A percentile compares a stretch with the other conserved stretches of the same genome.
Evolutionary conservation across 2,888 invertebrate genomes (phyloP).

Genomic region (Geophilus truncorum): DNA sequence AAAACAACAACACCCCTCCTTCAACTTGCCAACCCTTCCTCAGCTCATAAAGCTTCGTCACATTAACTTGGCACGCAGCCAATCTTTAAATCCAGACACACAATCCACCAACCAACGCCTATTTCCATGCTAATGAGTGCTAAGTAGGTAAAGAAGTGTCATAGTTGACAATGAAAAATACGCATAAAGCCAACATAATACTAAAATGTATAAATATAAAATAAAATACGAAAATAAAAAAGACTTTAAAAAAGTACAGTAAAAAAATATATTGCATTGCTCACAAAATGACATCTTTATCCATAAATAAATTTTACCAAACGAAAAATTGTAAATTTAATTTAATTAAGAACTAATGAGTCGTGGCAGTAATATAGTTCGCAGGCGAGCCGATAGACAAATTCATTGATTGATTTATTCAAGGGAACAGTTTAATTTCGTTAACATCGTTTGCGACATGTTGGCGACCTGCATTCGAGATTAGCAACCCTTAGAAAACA

Average conservation of each 20-base stretch:
- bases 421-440: not conserved
- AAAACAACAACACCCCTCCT: not conserved
- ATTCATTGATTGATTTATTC: not conserved
- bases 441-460: not conserved
- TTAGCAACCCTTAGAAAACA: not conserved
- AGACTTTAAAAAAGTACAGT: not conserved
- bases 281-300: too few relatives aligned
- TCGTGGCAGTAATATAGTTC: too few relatives aligned
- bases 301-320: too few relatives aligned
- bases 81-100: not conserved
- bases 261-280: too few relatives aligned
- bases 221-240: not conserved
- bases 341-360: too few relatives aligned
- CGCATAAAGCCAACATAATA: not conserved
- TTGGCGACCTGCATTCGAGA: not conserved
- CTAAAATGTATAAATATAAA: not conserved
- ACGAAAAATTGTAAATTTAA: too few relatives aligned
- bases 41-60: not conserved
- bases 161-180: not conserved
- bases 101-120: not conserved
- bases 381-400: not conserved
- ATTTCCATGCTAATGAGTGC: conserved; percentile 11
- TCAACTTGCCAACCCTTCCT: not conserved
- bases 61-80: not conserved
- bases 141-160: not conserved